A percentile compares a stretch with the other conserved stretches of the same genome.
Conservation (phyloP, 2,888 invertebrate genomes). For the Agrotis ipsilon region DNA sequence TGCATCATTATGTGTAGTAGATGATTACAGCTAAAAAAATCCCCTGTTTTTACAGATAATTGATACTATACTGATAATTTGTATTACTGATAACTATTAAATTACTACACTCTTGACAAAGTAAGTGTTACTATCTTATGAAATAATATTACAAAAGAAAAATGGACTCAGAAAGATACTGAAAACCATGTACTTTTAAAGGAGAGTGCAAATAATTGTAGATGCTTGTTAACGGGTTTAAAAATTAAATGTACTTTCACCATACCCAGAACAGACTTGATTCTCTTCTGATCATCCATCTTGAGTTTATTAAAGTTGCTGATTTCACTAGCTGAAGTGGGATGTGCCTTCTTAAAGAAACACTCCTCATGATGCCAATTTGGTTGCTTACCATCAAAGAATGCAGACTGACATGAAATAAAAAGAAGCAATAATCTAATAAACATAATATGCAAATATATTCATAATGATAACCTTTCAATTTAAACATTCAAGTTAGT, state of each 20-base stretch:
- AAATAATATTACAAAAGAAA: neutral
- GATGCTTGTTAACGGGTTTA: neutral
- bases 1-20: neutral
- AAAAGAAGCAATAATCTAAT: neutral
- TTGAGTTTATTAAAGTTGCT: constrained; percentile 95
- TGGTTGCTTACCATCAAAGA: constrained; percentile 96
- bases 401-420: constrained; percentile 92
- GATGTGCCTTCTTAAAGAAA: constrained; percentile 96
- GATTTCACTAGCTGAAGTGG: constrained; percentile 94
- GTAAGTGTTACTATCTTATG: neutral
- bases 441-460: too few relatives aligned
- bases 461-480: too few relatives aligned
- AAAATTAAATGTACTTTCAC: constrained; percentile 5
- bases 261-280: constrained; percentile 93
- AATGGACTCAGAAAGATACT: too few relatives aligned
- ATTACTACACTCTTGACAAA: neutral
- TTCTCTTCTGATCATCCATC: constrained; percentile 95
- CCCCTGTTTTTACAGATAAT: neutral
- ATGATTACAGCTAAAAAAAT: neutral
- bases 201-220: too few relatives aligned
- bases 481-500: neutral
- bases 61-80: too few relatives aligned
- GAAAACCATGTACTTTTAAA: too few relatives aligned
- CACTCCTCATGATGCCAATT: constrained; percentile 97
- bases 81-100: neutral